phyloP scores from a whole-genome alignment of 2,888 invertebrate species.

The Dorcus parallelipipedus region DNA sequence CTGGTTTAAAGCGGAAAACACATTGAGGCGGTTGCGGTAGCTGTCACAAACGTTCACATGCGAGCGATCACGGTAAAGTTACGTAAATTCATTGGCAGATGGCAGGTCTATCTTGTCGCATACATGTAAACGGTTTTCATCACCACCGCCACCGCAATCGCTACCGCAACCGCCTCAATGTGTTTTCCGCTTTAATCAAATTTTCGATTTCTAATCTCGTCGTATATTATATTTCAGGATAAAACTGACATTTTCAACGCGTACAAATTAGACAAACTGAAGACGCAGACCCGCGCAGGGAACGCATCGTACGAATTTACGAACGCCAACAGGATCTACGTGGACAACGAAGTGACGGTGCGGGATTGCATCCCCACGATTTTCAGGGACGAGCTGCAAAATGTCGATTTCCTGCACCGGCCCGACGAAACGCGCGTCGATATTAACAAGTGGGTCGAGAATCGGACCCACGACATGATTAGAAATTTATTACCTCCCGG shows the following conservation, averaged over 20 bases:
- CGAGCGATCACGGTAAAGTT: too few species aligned
- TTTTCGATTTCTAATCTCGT: too few species aligned
- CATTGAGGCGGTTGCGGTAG: too few species aligned
- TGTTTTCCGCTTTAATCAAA: too few species aligned
- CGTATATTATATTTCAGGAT: constrained; percentile 41
- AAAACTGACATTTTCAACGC: constrained; percentile 72
- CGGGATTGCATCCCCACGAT: constrained; percentile 65
- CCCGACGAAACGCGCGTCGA: constrained; percentile 57
- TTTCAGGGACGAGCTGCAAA: constrained; percentile 63
- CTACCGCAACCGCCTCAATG: too few species aligned
- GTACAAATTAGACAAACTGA: constrained; percentile 68
- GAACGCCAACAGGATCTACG: constrained; percentile 76
- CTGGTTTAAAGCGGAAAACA: too few species aligned
- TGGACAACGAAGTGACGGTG: constrained; percentile 57
- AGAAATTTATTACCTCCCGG: constrained; percentile 66
- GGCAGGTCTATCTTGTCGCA: too few species aligned
- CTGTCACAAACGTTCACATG: too few species aligned
- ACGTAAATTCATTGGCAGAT: too few species aligned
- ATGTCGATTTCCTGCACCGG: constrained; percentile 58
- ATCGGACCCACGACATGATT: constrained; percentile 72
- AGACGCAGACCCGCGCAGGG: constrained; percentile 46
- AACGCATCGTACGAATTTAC: constrained; percentile 68
- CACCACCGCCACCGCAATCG: too few species aligned
- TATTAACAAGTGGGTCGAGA: constrained; percentile 78
- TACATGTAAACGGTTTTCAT: too few species aligned